Base-by-base conservation (phyloP, 1,140 invertebrate genomes). In the Drosophila punjabiensis region DNA sequence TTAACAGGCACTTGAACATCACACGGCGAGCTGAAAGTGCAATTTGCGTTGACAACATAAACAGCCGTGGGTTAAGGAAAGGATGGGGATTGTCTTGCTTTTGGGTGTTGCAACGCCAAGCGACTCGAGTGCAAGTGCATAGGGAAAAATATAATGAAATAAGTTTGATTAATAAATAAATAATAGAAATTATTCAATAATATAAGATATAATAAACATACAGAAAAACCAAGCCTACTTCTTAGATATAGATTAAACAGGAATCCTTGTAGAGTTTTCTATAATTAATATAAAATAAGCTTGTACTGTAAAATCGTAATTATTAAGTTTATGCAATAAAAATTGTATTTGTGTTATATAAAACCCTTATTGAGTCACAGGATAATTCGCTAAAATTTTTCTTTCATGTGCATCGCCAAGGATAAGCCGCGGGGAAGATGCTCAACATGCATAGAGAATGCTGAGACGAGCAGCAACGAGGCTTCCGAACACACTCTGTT, bases 1-100 rank as follows among this genome's bases (percentile, higher is more conserved):
- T 89, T 76, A 88, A 85, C 85, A 90, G 75, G 56, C 86, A 88
- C 85, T 88, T 90, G 85, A 90, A 90, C 85, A 89, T 90, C 81
- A 89, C 75, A 89, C 78, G 79, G 66, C 77, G 76, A 85, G 76
- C 76, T 70, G 82, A 80, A 81, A 79, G 76, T 85, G 86, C 85
- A 89, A 89, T 90, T 89, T 89, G 78, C 69, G 78, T 84, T 80
- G 75, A 74, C 84, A 84, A 77, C 77, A 80, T 62, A 79, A 79
- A 63, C 80, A 64, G 59, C 64, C 56, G 14, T 45, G 43, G 71
- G 56, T 35, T 18, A 47, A 4, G 24, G 11, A 43, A 18, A 11
- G 20, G 24, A 30, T 7, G 32, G 65, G 45, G 61, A 16, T 18
- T 13, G 61, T 50, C 9, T 30, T 18, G 53, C 62, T 55, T 53